Percentiles rank a stretch among this genome's conserved stretches.
Conservation (phyloP, 64 coral and sea anemone genomes). For the Stylophora pistillata region DNA sequence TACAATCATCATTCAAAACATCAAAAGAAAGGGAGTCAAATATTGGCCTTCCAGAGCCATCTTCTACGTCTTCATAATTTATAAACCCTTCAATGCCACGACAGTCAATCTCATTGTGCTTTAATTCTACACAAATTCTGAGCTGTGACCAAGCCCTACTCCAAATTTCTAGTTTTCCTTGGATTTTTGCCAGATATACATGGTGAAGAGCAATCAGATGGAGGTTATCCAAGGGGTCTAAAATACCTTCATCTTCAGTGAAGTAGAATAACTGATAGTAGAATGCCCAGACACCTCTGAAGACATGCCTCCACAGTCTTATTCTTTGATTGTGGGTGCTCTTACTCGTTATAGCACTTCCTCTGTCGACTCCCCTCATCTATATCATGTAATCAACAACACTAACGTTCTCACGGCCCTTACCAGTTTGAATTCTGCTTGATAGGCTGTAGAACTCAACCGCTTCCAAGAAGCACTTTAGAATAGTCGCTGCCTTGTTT, state of each 20-base stretch:
- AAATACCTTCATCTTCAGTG: conserved; percentile 61
- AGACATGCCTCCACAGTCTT: conserved; percentile 63
- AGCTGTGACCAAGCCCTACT: conserved; percentile 59
- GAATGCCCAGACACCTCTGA: conserved; percentile 48
- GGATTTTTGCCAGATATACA: conserved; percentile 66
- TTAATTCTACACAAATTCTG: conserved; percentile 56
- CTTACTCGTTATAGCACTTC: conserved; percentile 69
- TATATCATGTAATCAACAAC: conserved; percentile 76
- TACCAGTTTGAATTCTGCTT: conserved; percentile 70
- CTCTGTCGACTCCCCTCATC: conserved; percentile 67
- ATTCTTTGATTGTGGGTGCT: conserved; percentile 65
- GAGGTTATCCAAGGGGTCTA: conserved; percentile 58
- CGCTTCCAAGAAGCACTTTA: conserved; percentile 52
- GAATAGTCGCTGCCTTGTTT: conserved; percentile 67
- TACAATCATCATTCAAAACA: conserved; percentile 43
- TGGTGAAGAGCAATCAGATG: conserved; percentile 73
- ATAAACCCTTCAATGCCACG: conserved; percentile 74
- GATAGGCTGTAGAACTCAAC: conserved; percentile 66
- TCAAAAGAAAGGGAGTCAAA: conserved; percentile 37
- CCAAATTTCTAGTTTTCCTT: conserved; percentile 69
- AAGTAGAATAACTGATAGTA: no score
- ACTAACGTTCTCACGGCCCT: conserved; percentile 61
- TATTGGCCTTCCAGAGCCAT: conserved; percentile 34
- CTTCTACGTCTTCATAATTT: conserved; percentile 28
- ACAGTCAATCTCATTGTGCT: conserved; percentile 10